Evolutionary conservation across 2,113 vertebrate species (phyloP).

Genomic region (Syrmaticus mikado): DNA sequence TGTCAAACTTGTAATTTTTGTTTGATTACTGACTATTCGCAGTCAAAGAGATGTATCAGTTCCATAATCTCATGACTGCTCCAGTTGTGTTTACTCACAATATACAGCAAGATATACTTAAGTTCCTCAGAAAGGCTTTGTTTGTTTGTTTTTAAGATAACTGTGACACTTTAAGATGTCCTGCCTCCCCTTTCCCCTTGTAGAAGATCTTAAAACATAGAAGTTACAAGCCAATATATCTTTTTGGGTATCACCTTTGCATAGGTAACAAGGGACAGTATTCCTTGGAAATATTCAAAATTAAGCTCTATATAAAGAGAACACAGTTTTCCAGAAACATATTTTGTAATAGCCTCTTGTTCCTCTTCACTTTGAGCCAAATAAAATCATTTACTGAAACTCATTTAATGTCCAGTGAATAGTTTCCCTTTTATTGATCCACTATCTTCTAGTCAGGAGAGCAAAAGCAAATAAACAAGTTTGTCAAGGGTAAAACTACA

Average conservation of each 20-base stretch:
- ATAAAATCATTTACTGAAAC: conserved; percentile 51
- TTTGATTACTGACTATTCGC: background rate
- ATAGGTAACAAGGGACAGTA: background rate
- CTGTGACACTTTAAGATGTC: background rate
- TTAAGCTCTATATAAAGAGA: background rate
- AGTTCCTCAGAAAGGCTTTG: background rate
- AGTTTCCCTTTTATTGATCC: conserved; percentile 46
- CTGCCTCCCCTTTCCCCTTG: background rate
- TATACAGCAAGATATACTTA: background rate
- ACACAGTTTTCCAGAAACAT: conserved; percentile 6
- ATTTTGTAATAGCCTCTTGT: conserved; percentile 52
- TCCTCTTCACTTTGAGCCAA: conserved; percentile 47
- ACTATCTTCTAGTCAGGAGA: background rate
- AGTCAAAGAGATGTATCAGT: background rate
- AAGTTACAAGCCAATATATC: background rate
- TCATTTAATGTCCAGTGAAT: conserved; percentile 43
- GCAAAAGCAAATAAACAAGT: background rate
- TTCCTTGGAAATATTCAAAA: background rate
- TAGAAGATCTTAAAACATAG: background rate
- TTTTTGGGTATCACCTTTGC: background rate
- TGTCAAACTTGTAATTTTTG: accelerated
- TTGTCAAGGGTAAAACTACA: background rate
- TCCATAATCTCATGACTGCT: background rate
- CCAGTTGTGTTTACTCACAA: background rate
- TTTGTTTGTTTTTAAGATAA: background rate